Conservation (phyloP, 2,888 invertebrate species). For the Colletes collaris region DNA sequence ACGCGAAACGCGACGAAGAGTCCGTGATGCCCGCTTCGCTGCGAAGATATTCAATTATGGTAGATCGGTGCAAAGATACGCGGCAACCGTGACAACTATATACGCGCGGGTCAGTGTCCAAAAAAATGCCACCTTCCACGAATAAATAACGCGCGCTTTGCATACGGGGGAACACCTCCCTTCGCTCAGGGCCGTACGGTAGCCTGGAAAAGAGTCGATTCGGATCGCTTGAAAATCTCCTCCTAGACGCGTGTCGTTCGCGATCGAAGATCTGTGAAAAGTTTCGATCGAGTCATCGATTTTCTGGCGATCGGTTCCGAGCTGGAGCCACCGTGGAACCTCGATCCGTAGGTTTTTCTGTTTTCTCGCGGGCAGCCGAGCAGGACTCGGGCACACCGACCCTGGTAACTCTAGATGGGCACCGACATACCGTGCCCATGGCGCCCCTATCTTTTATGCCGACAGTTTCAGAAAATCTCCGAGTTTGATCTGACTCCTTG, state of each 20-base stretch:
- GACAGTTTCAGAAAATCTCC: constrained; percentile 78
- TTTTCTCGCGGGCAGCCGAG: constrained; percentile 30
- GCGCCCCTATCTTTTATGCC: constrained; percentile 81
- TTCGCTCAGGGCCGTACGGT: constrained; percentile 59
- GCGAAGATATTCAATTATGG: constrained; percentile 79
- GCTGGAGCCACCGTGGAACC: background rate
- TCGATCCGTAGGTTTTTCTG: constrained; percentile 22
- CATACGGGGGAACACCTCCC: constrained; percentile 43
- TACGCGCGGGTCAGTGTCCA: constrained; percentile 73
- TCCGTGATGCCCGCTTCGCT: constrained; percentile 11
- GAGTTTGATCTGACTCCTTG: constrained; percentile 73
- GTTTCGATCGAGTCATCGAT: constrained; percentile 39
- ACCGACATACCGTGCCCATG: constrained; percentile 73
- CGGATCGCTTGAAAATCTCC: background rate
- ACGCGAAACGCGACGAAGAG: background rate
- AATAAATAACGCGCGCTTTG: constrained; percentile 72
- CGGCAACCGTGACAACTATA: constrained; percentile 78
- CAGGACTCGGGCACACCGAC: constrained; percentile 36
- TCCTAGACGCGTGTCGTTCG: background rate
- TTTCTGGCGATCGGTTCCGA: constrained; percentile 31
- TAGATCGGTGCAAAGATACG: constrained; percentile 77
- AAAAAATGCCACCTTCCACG: constrained; percentile 74
- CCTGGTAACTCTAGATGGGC: constrained; percentile 80
- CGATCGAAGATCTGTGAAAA: background rate
- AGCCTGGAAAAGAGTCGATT: background rate